These are phyloP conservation scores for Odontocolon sp. DNA, from an alignment of 2,888 invertebrate genomes.

Conservation along the genomic window DNA sequence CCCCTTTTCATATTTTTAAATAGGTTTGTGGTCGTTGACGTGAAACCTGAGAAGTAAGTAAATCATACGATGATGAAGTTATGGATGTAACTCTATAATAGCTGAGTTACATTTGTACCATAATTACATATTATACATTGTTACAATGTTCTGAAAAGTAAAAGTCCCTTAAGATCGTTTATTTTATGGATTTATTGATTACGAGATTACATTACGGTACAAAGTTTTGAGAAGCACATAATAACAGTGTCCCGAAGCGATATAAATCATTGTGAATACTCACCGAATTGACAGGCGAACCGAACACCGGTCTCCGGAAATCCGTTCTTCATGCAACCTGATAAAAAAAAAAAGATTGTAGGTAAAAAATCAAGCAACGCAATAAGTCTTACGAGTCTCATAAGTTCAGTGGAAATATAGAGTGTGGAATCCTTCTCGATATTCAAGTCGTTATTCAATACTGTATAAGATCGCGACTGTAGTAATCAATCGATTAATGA, in stretches of 20 bases:
- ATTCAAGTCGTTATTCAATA: background rate
- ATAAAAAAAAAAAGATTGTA: constrained; percentile 42
- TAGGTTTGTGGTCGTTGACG: too few species aligned
- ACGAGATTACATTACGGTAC: constrained; percentile 68
- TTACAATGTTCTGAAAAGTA: too few species aligned
- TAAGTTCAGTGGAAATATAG: background rate
- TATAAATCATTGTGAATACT: constrained; percentile 61
- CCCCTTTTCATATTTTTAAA: too few species aligned
- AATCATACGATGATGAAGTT: too few species aligned
- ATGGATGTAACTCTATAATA: too few species aligned
- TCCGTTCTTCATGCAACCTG: constrained; percentile 75
- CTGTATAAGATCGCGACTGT: constrained; percentile 7
- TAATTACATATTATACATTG: too few species aligned
- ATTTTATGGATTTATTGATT: too few species aligned
- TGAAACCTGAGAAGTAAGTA: too few species aligned
- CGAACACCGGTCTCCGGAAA: constrained; percentile 67
- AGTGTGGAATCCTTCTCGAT: background rate
- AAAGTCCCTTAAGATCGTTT: too few species aligned
- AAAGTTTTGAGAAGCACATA: background rate
- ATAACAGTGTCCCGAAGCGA: too few species aligned
- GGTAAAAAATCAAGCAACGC: constrained; percentile 6
- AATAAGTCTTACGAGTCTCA: too few species aligned
- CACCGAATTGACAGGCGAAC: constrained; percentile 72
- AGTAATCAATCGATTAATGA: constrained; percentile 50
- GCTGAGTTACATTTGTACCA: too few species aligned